phyloP scores from a whole-genome alignment of 2,113 vertebrate species.

The Laticauda colubrina region DNA sequence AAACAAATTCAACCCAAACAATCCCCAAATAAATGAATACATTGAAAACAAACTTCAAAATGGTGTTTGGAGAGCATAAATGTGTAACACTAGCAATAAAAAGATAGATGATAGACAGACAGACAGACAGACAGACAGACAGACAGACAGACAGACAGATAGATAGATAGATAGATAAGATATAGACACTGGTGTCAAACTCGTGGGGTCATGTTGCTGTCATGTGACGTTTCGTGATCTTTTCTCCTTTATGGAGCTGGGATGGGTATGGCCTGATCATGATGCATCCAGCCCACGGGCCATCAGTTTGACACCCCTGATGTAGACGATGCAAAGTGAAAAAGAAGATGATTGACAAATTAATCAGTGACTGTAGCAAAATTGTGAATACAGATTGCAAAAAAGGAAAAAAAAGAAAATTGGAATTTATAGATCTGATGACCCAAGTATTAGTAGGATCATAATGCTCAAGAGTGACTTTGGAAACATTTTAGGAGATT shows the following conservation, averaged over 20 bases:
- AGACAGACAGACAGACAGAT: not conserved
- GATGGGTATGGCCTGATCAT: too few relatives aligned
- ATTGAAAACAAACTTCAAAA: not conserved
- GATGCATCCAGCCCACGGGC: too few relatives aligned
- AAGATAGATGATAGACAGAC: not conserved
- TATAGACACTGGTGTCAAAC: too few relatives aligned
- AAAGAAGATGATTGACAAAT: not conserved
- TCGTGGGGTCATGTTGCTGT: too few relatives aligned
- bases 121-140: too few relatives aligned
- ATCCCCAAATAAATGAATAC: not conserved
- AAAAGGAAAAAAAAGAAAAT: not conserved
- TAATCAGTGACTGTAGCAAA: not conserved
- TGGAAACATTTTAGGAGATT: not conserved
- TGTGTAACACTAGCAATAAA: not conserved
- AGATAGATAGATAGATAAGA: not conserved
- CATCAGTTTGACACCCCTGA: too few relatives aligned
- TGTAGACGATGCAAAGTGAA: not conserved
- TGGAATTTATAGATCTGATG: not conserved
- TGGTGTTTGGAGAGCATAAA: not conserved
- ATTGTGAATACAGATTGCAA: not conserved
- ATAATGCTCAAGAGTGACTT: not conserved
- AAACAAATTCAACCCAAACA: not conserved
- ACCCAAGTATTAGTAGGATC: not conserved
- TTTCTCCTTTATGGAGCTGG: too few relatives aligned
- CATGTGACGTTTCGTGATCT: too few relatives aligned